phyloP scores from a whole-genome alignment of 1,140 invertebrate species.

The Hylaeus anthracinus region DNA sequence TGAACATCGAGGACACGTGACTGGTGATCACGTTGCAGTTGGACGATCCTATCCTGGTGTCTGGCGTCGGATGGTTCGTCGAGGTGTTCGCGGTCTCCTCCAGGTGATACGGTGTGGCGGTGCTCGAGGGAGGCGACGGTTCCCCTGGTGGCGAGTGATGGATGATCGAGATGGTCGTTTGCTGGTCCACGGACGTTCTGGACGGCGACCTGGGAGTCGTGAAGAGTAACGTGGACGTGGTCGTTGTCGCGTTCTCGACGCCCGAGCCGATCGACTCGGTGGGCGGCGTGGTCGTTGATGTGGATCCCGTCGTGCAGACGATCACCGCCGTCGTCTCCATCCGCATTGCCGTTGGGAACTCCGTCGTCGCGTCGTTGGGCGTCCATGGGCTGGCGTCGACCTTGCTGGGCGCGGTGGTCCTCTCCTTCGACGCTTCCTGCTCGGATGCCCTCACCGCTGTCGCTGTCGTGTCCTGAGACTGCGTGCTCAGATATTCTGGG shows the following conservation, averaged over 20 bases:
- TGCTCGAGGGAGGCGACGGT: constrained; percentile 26
- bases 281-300: neutral
- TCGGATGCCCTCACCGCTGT: neutral
- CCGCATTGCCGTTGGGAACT: constrained; percentile 29
- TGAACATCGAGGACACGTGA: constrained; percentile 77
- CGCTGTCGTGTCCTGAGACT: constrained; percentile 23
- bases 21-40: constrained; percentile 23
- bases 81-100: constrained; percentile 18
- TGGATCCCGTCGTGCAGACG: constrained; percentile 5
- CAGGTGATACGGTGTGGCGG: constrained; percentile 26
- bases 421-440: neutral
- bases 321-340: constrained; percentile 44
- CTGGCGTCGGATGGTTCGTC: neutral
- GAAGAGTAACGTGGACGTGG: constrained; percentile 27
- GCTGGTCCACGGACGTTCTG: neutral
- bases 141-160: constrained; percentile 21
- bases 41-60: constrained; percentile 23
- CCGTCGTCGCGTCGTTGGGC: constrained; percentile 3
- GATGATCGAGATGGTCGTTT: constrained; percentile 1
- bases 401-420: neutral
- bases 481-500: constrained; percentile 46
- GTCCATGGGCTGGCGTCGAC: constrained; percentile 1
- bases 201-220: constrained; percentile 12
- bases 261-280: constrained; percentile 4
- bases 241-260: constrained; percentile 10